A percentile compares a stretch with the other conserved stretches of the same genome.
phyloP scores from a whole-genome alignment of 2,888 invertebrate species.

The Trissoscelio sp. region DNA sequence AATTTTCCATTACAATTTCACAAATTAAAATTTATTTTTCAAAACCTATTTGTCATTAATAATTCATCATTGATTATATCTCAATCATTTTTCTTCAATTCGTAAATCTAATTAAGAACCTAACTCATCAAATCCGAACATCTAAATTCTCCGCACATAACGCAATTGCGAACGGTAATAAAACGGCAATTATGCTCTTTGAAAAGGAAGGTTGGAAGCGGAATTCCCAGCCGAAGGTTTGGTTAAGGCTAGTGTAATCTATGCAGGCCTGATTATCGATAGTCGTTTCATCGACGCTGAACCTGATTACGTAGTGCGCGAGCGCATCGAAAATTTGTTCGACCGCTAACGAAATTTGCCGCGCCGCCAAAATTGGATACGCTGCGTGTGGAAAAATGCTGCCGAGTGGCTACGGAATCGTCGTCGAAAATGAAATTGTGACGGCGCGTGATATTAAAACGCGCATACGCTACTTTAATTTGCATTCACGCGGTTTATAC shows the following conservation, averaged over 20 bases:
- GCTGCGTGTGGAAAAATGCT: conserved; percentile 43
- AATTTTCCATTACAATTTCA: too few species aligned
- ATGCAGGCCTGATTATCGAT: conserved; percentile 73
- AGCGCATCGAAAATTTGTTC: conserved; percentile 57
- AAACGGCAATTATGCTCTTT: conserved; percentile 13
- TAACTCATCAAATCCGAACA: conserved; percentile 1
- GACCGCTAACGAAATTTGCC: conserved; percentile 58
- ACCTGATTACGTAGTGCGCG: conserved; percentile 53
- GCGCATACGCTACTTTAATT: conserved; percentile 61
- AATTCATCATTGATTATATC: too few species aligned
- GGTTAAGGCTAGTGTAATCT: conserved; percentile 64
- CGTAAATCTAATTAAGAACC: too few species aligned
- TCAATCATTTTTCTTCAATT: too few species aligned
- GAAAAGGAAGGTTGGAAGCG: conserved; percentile 7
- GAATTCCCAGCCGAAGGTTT: conserved; percentile 6
- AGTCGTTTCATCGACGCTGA: conserved; percentile 62
- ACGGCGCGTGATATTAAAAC: conserved; percentile 63
- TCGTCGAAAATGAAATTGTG: conserved; percentile 63
- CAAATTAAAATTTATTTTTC: too few species aligned
- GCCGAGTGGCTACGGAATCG: conserved; percentile 40
- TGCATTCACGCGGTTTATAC: conserved; percentile 61
- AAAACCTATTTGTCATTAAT: too few species aligned
- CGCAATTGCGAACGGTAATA: conserved; percentile 12
- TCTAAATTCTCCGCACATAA: background rate
- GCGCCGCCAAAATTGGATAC: conserved; percentile 52